Evolutionary conservation across 2,113 vertebrate genomes (phyloP), one percentile per base, ranked within the genome.

Genomic region (Cryptomyrus ogoouensis): DNA sequence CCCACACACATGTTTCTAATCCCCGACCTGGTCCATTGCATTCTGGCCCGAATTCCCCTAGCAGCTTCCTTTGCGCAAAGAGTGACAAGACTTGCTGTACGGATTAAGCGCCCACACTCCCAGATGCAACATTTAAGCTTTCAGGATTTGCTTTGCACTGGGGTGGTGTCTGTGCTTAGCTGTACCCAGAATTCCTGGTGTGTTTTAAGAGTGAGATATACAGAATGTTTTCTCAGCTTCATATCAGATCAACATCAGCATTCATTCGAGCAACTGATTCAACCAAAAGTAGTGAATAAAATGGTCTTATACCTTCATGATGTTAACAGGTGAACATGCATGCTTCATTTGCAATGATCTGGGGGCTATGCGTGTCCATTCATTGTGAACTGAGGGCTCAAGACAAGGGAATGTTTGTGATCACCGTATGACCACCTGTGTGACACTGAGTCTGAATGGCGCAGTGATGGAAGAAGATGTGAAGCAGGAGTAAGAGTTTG

Each of bases 51-150:
- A 86, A 86, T 86, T 47, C 8, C 10, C n/a, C 44, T 15, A 42
- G 47, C 83, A 50, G 47, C 12, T 47, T 86, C 44, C 24, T 47
- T 46, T n/a, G 44, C 1, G 24, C 24, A 27, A 86, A 24, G n/a
- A 27, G 47, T n/a, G 9, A 49, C 47, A 86, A 3, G 44, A 49
- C 9, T 21, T 47, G 44, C 46, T 85, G 46, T 42, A n/a, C 47
- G n/a, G 83, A 50, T 86, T 86, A 86, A 49, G 47, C 12, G 83
- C 83, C 83, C 83, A 86, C 83, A n/a, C 24, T 27, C 83, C 46
- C 47, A 0, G 47, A 86, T 80, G 74, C 15, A 49, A 49, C 21
- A 84, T 27, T 21, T 86, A 27, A 86, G 4, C 46, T 27, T 50
- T 27, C 44, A 31, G 47, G 21, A 50, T 86, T 27, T 19, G n/a